Conservation (phyloP, 2,113 vertebrate species). For the Maylandia zebra region DNA sequence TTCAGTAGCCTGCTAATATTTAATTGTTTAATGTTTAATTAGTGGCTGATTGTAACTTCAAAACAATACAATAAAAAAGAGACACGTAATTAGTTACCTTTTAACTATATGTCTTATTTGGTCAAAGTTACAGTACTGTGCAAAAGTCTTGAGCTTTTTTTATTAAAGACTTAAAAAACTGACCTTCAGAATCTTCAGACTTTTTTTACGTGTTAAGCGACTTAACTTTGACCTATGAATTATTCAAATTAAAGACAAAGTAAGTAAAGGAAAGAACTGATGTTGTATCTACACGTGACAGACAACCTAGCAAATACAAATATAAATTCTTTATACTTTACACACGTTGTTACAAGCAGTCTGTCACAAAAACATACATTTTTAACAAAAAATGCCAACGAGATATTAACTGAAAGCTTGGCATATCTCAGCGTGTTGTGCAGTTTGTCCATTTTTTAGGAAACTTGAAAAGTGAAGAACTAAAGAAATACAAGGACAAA, state of each 20-base stretch:
- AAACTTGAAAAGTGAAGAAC: not conserved
- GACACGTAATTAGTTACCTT: not conserved
- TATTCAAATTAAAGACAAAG: not conserved
- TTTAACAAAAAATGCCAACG: not conserved
- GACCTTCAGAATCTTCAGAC: not conserved
- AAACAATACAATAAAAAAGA: not conserved
- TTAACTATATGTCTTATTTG: not conserved
- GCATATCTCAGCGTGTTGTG: fast-evolving
- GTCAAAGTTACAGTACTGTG: not conserved
- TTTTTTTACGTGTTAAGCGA: not conserved
- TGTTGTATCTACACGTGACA: not conserved
- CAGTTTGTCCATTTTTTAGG: not conserved
- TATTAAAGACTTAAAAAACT: not conserved
- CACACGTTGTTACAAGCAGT: not conserved
- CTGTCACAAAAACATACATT: not conserved
- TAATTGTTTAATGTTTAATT: not conserved
- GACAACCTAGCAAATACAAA: not conserved
- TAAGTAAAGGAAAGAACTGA: not conserved
- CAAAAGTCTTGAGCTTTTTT: not conserved
- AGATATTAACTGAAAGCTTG: not conserved
- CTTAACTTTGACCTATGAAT: not conserved
- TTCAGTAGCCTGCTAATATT: not conserved
- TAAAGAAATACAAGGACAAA: not conserved
- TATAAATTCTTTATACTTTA: not conserved
- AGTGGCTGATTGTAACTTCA: not conserved